Percentiles rank a stretch among this genome's conserved stretches.
Evolutionary conservation across 2,797 vertebrate species (phyloP).

Genomic region (Poliocrania exsul): DNA sequence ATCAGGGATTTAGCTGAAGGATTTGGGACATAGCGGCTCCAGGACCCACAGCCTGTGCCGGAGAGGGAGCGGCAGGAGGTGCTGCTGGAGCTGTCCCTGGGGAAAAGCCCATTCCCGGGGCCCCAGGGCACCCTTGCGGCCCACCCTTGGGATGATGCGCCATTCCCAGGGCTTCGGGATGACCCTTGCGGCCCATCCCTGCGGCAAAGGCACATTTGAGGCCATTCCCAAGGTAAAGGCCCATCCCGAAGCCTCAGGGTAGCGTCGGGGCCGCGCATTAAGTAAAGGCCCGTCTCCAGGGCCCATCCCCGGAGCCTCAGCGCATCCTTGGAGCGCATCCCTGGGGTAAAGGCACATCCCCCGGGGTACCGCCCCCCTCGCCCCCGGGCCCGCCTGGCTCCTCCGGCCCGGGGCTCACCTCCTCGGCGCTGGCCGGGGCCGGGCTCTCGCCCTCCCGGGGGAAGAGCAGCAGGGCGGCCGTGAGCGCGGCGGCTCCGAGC

Average conservation of each 20-base stretch:
- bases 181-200: accelerated
- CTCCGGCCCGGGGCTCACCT: not conserved
- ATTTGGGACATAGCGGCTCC: not conserved
- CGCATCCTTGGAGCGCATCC: accelerated
- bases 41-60: accelerated
- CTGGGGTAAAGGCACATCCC: too few species aligned
- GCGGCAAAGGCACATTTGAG: not conserved
- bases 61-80: accelerated
- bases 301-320: accelerated
- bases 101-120: accelerated
- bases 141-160: too few species aligned
- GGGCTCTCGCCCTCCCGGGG: not conserved
- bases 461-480: slow-evolving; percentile 33
- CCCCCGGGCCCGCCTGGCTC: too few species aligned
- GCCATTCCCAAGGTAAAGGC: too few species aligned
- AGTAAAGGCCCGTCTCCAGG: not conserved
- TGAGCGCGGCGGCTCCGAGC: not conserved
- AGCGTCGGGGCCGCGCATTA: accelerated
- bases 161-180: accelerated
- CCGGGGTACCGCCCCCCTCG: accelerated
- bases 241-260: accelerated
- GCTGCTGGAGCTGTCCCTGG: accelerated
- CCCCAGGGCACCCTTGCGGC: too few species aligned
- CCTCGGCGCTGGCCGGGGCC: not conserved
- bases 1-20: not conserved